Conservation (phyloP, 92 coral and sea anemone genomes). For the Scolanthus callimorphus region DNA sequence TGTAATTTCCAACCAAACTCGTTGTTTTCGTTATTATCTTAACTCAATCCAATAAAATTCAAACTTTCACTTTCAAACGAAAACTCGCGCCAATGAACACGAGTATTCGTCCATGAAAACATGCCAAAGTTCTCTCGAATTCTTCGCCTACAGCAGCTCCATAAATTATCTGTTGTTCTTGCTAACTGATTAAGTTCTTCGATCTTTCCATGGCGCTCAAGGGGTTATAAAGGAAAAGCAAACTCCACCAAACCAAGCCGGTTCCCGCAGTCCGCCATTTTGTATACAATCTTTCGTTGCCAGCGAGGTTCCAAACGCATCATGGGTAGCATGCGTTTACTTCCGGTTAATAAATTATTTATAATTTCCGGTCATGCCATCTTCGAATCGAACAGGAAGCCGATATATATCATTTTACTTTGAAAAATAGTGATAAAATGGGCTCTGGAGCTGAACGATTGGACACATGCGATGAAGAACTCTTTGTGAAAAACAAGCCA, state of each 20-base stretch:
- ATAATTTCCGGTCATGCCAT: not conserved
- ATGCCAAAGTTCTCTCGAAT: not conserved
- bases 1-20: no score
- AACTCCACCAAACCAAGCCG: conserved; percentile 2
- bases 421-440: no score
- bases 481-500: no score
- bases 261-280: conserved; percentile 64
- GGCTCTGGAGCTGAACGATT: no score
- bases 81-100: not conserved
- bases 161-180: not conserved
- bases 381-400: not conserved
- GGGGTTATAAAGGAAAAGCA: not conserved
- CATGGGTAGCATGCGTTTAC: conserved; percentile 28
- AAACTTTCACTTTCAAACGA: not conserved
- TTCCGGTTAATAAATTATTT: conserved; percentile 27
- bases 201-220: not conserved
- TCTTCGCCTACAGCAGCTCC: not conserved
- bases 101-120: not conserved
- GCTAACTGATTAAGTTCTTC: not conserved
- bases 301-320: conserved; percentile 35
- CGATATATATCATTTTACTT: no score
- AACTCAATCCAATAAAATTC: not conserved
- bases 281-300: conserved; percentile 65
- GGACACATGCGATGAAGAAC: no score
- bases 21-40: no score